Base-by-base conservation (phyloP, 2,113 vertebrate species). In the Mixornis gularis region DNA sequence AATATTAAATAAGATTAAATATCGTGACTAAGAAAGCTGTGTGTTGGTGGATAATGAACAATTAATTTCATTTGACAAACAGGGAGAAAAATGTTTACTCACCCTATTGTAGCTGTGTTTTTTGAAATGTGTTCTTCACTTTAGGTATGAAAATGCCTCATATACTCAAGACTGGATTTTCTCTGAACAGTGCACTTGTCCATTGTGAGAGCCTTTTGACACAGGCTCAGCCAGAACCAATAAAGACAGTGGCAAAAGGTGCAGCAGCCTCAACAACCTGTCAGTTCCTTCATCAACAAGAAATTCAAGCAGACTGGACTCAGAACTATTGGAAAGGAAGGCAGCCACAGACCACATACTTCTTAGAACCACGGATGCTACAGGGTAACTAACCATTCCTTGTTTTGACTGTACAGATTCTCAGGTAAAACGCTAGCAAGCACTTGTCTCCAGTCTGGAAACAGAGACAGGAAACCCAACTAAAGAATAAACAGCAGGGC, bases 251-350 rank as follows among this genome's bases (percentile, higher is more conserved):
- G 52, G 68, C 65, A 85, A 95, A 94, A 88, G 83, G 78, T 55
- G 60, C 69, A 94, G 89, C 77, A 92, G 86, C 68, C 86, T 88
- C 89, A 88, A 77, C 32, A 69, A 83, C 69, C 89, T 94, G 77
- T 80, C 89, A 95, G 64, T 80, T 94, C 84, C 79, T 93, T 80
- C 38, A 62, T 74, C 49, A 74, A 88, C 66, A 94, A 94, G 84
- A 91, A 92, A 90, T 89, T 92, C 73, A 93, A 93, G 86, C 64
- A 93, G 80, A 89, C 52, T 71, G 60, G 60, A 79, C 95, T 90
- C 86, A 92, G 79, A 85, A 92, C 69, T 90, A 83, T 62, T 74
- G 71, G 76, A 90, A 90, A 86, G 43, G 72, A 94, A 92, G 79
- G 85, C 63, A 94, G 79, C 79, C 94, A 91, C 76, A 85, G 85